phyloP scores from a whole-genome alignment of 2,797 vertebrate genomes.

The Halcyon badia region DNA sequence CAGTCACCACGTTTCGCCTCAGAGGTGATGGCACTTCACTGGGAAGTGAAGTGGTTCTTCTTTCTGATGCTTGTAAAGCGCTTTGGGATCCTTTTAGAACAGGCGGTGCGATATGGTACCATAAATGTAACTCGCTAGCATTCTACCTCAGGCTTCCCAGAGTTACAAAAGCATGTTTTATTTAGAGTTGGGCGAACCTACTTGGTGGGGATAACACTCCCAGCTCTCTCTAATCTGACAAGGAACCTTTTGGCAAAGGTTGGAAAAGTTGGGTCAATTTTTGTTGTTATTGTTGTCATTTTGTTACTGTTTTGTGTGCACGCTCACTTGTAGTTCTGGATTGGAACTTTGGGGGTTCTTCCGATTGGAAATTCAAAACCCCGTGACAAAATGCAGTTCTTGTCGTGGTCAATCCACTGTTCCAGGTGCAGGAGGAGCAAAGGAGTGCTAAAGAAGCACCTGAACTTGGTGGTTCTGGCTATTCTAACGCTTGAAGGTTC shows the following conservation, averaged over 20 bases:
- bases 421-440: background rate
- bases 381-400: background rate
- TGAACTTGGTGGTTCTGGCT: background rate
- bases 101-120: constrained; percentile 23
- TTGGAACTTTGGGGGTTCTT: background rate
- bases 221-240: background rate
- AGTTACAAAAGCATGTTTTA: constrained; percentile 41
- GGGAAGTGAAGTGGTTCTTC: constrained; percentile 60
- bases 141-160: background rate
- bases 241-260: background rate
- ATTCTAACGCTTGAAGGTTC: constrained; percentile 43
- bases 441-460: background rate
- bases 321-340: background rate
- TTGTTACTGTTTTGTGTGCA: background rate
- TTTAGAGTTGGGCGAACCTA: constrained; percentile 72
- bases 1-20: constrained; percentile 58
- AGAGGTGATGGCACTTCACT: constrained; percentile 60
- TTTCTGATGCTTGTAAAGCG: constrained; percentile 70
- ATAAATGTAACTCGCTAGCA: background rate
- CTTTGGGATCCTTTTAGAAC: constrained; percentile 76
- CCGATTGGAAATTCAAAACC: background rate
- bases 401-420: background rate
- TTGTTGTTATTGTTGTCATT: background rate
- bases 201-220: background rate
- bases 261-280: background rate